A percentile compares a stretch with the other conserved stretches of the same genome.
Conservation (phyloP, 2,113 vertebrate genomes). For the Panthera leo region DNA sequence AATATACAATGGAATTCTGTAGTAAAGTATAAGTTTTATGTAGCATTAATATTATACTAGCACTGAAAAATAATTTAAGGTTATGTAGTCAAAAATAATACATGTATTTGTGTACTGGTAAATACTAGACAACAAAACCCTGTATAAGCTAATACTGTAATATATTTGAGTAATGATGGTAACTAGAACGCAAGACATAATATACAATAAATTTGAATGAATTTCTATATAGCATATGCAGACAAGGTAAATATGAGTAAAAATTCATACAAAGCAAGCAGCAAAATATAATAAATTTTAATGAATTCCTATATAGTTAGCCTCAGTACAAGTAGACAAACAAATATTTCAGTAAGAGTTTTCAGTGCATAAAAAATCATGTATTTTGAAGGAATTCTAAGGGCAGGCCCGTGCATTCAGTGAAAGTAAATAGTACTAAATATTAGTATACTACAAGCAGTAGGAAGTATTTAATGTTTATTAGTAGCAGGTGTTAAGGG, state of each 20-base stretch:
- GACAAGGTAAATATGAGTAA: slow-evolving; percentile 68
- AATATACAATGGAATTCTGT: background rate
- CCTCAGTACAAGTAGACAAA: slow-evolving; percentile 29
- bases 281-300: slow-evolving; percentile 71
- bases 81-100: slow-evolving; percentile 55
- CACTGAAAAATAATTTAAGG: slow-evolving; percentile 68
- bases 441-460: background rate
- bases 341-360: slow-evolving; percentile 63
- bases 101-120: slow-evolving; percentile 35
- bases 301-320: slow-evolving; percentile 52
- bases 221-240: slow-evolving; percentile 37
- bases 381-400: slow-evolving; percentile 47
- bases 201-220: slow-evolving; percentile 70
- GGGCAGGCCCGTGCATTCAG: background rate
- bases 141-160: slow-evolving; percentile 46
- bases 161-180: slow-evolving; percentile 72
- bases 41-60: slow-evolving; percentile 62
- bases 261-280: slow-evolving; percentile 29
- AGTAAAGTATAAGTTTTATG: slow-evolving; percentile 40
- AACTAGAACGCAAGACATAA: slow-evolving; percentile 55
- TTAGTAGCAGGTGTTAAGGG: background rate
- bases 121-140: slow-evolving; percentile 63
- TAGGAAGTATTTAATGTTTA: background rate
- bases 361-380: slow-evolving; percentile 32
- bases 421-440: slow-evolving; percentile 21